Evolutionary conservation across 2,113 vertebrate species (phyloP), one percentile per base, ranked within the genome.

Genomic region (Sinocyclocheilus grahami): DNA sequence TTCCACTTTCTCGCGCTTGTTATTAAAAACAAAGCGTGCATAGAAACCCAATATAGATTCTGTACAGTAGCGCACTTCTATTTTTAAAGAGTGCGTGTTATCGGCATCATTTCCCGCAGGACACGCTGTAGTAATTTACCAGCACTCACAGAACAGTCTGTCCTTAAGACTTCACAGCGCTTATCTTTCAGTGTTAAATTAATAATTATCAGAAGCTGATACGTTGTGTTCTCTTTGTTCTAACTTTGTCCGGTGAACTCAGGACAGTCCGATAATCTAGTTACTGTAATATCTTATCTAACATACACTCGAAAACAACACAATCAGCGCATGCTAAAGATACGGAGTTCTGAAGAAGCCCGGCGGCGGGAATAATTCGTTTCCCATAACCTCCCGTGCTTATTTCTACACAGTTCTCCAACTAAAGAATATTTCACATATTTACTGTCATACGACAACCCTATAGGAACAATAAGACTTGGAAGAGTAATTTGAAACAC

Each of bases 131-230:
- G 3, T 51, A 1, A 51, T 51, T 53, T 16, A 14, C 51, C 51
- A 16, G 4, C 51, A 16, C 51, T 55, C 2, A 55, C 53, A 55
- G 37, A 74, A 46, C 71, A 74, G 37, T 74, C 0, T n/a, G 71
- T 74, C 37, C 37, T 74, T 74, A 18, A 33, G 65, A 8, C 4
- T 18, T 69, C 18, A 69, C 1, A 22, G 71, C 71, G 39, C 39
- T 74, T 74, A 46, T 74, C 71, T 46, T n/a, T 74, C 9, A 12
- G 11, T 74, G 71, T 42, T 74, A n/a, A 74, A 74, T 46, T n/a
- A 74, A n/a, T 74, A 46, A 12, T 22, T 18, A 33, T 46, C 39
- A 71, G 67, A 71, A 37, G 16, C 30, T 71, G 67, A 71, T 9
- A 71, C 37, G 9, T 20, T 42, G 37, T 74, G 37, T 10, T 74